Conservation (phyloP, 92 coral and sea anemone genomes). For the Chrysogorgia sp. region DNA sequence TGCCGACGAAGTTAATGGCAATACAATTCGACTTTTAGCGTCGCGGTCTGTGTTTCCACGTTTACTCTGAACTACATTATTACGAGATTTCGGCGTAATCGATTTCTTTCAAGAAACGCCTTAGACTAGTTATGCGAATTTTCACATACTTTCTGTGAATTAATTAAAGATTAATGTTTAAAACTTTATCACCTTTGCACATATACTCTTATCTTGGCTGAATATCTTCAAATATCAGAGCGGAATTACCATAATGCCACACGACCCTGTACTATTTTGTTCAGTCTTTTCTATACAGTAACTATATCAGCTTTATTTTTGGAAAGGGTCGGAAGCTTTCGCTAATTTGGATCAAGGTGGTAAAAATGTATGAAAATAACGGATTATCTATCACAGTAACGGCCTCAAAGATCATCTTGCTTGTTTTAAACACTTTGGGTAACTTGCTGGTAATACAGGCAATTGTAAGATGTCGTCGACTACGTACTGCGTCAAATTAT, state of each 20-base stretch:
- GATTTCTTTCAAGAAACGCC: slow-evolving; percentile 18
- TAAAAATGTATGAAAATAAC: not conserved
- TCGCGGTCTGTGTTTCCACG: too few relatives aligned
- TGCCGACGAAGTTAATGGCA: too few relatives aligned
- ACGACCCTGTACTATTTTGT: too few relatives aligned
- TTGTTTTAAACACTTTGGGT: slow-evolving; percentile 83
- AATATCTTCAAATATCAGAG: not conserved
- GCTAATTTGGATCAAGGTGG: not conserved
- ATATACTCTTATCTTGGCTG: slow-evolving; percentile 11
- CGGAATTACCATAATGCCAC: too few relatives aligned
- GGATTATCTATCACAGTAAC: slow-evolving; percentile 55
- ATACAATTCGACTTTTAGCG: too few relatives aligned
- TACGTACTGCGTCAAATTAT: slow-evolving; percentile 80
- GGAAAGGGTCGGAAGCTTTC: not conserved
- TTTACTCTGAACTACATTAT: too few relatives aligned
- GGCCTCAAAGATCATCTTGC: slow-evolving; percentile 67
- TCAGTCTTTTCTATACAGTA: too few relatives aligned
- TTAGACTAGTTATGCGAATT: too few relatives aligned
- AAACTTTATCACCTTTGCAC: not conserved
- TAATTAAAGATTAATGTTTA: slow-evolving; percentile 40
- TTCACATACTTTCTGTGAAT: slow-evolving; percentile 22
- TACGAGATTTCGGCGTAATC: not conserved
- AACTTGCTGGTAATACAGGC: slow-evolving; percentile 80
- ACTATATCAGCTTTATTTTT: too few relatives aligned
- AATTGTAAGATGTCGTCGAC: slow-evolving; percentile 61